Percentiles rank a stretch among this genome's conserved stretches.
phyloP scores from a whole-genome alignment of 1,140 invertebrate genomes.

The Piezodorus guildinii region DNA sequence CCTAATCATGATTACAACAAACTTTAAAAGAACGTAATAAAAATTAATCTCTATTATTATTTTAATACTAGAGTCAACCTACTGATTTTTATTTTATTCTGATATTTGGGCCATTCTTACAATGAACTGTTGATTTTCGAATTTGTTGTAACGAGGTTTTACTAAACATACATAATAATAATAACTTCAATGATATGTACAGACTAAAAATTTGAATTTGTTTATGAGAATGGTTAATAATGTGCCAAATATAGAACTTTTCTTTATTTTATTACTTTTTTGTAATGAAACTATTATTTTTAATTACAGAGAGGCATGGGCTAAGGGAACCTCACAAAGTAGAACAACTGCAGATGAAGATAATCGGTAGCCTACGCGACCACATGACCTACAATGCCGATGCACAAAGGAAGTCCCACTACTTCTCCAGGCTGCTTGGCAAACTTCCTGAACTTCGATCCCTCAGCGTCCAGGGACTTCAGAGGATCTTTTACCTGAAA shows the following conservation, averaged over 20 bases:
- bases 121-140: too few relatives aligned
- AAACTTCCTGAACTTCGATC: slow-evolving; percentile 84
- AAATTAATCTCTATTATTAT: too few relatives aligned
- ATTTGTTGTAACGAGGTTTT: too few relatives aligned
- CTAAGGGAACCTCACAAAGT: slow-evolving; percentile 82
- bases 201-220: too few relatives aligned
- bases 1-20: too few relatives aligned
- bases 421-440: slow-evolving; percentile 80
- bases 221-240: too few relatives aligned
- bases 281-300: slow-evolving; percentile 20
- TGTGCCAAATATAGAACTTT: not conserved
- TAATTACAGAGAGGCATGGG: slow-evolving; percentile 73
- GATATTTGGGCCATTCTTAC: too few relatives aligned
- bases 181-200: too few relatives aligned
- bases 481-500: slow-evolving; percentile 88
- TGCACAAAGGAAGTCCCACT: slow-evolving; percentile 76
- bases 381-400: slow-evolving; percentile 89
- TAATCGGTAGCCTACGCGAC: slow-evolving; percentile 82
- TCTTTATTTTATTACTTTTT: not conserved
- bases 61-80: too few relatives aligned
- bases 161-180: too few relatives aligned
- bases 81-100: too few relatives aligned
- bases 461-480: slow-evolving; percentile 81
- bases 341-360: slow-evolving; percentile 89
- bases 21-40: too few relatives aligned